These are phyloP conservation scores for Galbula dea DNA, from an alignment of 2,113 vertebrate genomes.

Conservation along the genomic window DNA sequence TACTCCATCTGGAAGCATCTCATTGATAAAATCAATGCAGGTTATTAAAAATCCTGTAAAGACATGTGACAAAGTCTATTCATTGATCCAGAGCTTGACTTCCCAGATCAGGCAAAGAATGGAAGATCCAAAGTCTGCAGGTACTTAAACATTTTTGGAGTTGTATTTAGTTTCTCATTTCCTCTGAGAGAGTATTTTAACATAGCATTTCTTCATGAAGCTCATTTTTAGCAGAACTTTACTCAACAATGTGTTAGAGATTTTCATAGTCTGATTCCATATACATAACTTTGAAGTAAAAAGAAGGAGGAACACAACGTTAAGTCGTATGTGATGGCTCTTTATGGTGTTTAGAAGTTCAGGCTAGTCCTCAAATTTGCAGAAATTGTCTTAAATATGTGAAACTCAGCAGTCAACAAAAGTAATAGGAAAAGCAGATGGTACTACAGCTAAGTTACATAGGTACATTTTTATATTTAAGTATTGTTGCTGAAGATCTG, in stretches of 20 bases:
- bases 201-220: not conserved
- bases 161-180: not conserved
- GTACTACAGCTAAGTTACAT: not conserved
- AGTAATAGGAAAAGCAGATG: not conserved
- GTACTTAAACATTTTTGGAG: slow-evolving; percentile 59
- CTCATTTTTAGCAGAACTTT: not conserved
- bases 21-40: slow-evolving; percentile 88
- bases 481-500: not conserved
- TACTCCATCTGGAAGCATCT: slow-evolving; percentile 84
- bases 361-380: not conserved
- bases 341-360: not conserved
- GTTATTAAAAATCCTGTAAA: slow-evolving; percentile 88
- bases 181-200: not conserved
- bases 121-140: slow-evolving; percentile 87
- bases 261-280: not conserved
- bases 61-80: slow-evolving; percentile 89
- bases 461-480: not conserved
- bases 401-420: not conserved
- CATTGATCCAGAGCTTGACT: slow-evolving; percentile 86
- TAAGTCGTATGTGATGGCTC: not conserved
- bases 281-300: not conserved
- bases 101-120: slow-evolving; percentile 87
- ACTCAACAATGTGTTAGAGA: not conserved
- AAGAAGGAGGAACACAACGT: not conserved
- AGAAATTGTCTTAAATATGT: not conserved